Evolutionary conservation across 2,888 invertebrate species (phyloP), one percentile per base, ranked within the genome.

Genomic region (Halictus quadricinctus): DNA sequence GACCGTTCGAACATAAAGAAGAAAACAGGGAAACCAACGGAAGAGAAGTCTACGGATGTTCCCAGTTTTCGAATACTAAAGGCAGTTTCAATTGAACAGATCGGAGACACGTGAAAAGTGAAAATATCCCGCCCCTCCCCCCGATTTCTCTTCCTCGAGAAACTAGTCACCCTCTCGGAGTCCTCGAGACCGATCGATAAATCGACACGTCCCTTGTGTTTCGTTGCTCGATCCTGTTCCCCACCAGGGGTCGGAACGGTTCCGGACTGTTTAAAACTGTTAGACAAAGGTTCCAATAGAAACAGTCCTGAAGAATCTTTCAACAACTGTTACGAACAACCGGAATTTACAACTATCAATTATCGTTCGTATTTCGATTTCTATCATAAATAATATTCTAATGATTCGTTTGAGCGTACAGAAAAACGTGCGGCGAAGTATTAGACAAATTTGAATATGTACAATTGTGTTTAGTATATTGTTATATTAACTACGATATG

Each of bases 61-160:
- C 18, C 29, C 15, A 1, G 15, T 21, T 69, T 69, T 41, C 21
- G 41, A 21, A 21, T 29, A 41, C 5, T 69, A 15, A 8, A 41
- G 41, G 36, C 69, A 69, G 41, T n/a, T 69, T 69, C 12, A 12
- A 8, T 69, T 12, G n/a, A 2, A 69, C 21, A 10, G 7, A 18
- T 21, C 36, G 64, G 7, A 29, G 36, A 21, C 36, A 21, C 41
- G 69, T 83, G 50, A 46, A 83, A 76, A 58, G 58, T n/a, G 54
- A 43, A 29, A 8, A 29, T 70, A 69, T 18, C 43, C 79, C n/a
- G 0, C 0, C 60, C 25, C 5, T 60, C 8, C 60, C 13, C 13
- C 0, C 36, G 15, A 15, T 64, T 15, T 36, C 18, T 13, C 25
- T 25, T 25, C 13, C 13, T 25, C 60, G 13, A 60, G 13, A 60